These are phyloP conservation scores for Plebejus melissa DNA, from an alignment of 2,888 invertebrate genomes.

Conservation along the genomic window DNA sequence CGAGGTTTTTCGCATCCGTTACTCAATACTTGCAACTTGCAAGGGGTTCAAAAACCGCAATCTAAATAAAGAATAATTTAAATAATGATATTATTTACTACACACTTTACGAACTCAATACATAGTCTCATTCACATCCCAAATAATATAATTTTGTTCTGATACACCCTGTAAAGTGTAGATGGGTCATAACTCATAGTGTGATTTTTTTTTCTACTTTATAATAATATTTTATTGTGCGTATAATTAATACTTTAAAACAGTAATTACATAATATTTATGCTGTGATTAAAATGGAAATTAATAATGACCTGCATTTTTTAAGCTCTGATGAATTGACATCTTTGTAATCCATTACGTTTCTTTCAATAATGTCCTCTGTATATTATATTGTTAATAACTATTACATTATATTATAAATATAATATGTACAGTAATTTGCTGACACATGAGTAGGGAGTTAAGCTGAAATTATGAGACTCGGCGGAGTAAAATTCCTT, in stretches of 20 bases:
- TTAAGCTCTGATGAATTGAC: too few species aligned
- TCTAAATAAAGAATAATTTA: not conserved
- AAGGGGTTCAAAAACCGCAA: slow-evolving; percentile 9
- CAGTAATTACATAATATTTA: too few species aligned
- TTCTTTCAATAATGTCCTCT: not conserved
- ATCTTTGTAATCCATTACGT: not conserved
- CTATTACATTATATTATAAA: not conserved
- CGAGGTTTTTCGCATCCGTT: slow-evolving; percentile 18
- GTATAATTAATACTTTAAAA: too few species aligned
- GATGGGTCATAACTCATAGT: too few species aligned
- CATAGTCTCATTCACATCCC: too few species aligned
- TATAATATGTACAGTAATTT: slow-evolving; percentile 4
- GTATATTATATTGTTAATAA: not conserved
- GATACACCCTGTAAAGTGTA: too few species aligned
- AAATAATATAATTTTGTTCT: too few species aligned
- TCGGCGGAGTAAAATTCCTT: slow-evolving; percentile 56
- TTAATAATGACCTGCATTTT: too few species aligned
- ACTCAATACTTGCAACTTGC: slow-evolving; percentile 5
- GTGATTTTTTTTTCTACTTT: too few species aligned
- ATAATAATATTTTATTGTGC: too few species aligned
- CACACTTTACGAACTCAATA: not conserved
- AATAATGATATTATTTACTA: not conserved
- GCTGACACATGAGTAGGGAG: slow-evolving; percentile 39
- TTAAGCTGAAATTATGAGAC: slow-evolving; percentile 56
- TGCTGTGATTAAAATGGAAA: too few species aligned